These are phyloP conservation scores for Agrotis ipsilon DNA, from an alignment of 2,888 invertebrate genomes.

Conservation along the genomic window DNA sequence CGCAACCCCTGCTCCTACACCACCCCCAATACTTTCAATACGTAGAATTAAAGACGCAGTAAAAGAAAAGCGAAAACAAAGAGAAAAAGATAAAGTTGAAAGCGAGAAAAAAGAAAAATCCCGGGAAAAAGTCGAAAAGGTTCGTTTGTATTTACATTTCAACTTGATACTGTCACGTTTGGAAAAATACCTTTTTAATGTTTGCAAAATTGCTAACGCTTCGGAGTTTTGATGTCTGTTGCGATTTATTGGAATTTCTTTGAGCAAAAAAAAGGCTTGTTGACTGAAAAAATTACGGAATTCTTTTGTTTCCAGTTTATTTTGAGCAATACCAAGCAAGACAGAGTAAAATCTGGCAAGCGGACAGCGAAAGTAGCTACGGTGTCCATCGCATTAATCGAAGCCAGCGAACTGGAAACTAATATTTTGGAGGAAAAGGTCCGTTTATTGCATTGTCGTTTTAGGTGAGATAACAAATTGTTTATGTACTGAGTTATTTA, in stretches of 20 bases:
- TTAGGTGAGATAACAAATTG: conserved; percentile 91
- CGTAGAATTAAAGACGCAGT: conserved; percentile 76
- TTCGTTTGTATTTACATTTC: conserved; percentile 69
- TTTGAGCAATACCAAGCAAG: conserved; percentile 82
- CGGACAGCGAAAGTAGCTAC: conserved; percentile 91
- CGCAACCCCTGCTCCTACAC: conserved; percentile 64
- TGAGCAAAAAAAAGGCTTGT: conserved; percentile 23
- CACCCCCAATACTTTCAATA: conserved; percentile 75
- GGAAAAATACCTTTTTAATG: conserved; percentile 64
- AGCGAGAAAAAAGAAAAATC: conserved; percentile 73
- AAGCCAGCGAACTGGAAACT: conserved; percentile 95
- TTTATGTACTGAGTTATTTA: conserved; percentile 13
- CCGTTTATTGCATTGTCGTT: conserved; percentile 97
- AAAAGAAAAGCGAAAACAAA: conserved; percentile 74
- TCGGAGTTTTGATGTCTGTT: conserved; percentile 49
- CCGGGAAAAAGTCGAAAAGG: conserved; percentile 81
- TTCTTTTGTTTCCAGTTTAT: conserved; percentile 76
- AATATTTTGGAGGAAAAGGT: conserved; percentile 95
- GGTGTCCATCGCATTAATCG: conserved; percentile 98
- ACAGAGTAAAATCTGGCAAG: conserved; percentile 70
- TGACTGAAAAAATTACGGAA: conserved; percentile 9
- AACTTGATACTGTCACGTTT: conserved; percentile 56
- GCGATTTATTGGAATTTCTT: conserved; percentile 52
- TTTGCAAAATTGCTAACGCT: conserved; percentile 59
- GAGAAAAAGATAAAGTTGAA: conserved; percentile 64